phyloP scores from a whole-genome alignment of 2,888 invertebrate species.

The Argyresthia albistria region DNA sequence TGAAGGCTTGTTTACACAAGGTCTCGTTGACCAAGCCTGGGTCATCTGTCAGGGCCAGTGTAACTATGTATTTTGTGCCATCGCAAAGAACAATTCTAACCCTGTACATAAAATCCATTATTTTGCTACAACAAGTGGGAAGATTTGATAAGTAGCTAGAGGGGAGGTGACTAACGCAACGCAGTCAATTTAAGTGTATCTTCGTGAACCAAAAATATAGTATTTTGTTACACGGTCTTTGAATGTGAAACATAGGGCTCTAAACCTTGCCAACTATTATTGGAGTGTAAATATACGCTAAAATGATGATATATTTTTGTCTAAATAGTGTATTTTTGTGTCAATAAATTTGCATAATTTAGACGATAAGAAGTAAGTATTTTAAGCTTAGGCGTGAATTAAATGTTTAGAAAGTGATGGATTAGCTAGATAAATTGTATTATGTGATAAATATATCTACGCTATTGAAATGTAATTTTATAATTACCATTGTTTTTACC shows the following conservation, averaged over 20 bases:
- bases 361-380: slow-evolving; percentile 34
- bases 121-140: not conserved
- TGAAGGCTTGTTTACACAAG: too few species aligned
- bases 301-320: slow-evolving; percentile 43
- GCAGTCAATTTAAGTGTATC: slow-evolving; percentile 57
- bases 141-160: slow-evolving; percentile 12
- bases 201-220: slow-evolving; percentile 32
- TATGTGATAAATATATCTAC: slow-evolving; percentile 42
- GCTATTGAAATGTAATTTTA: not conserved
- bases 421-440: slow-evolving; percentile 32
- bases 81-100: slow-evolving; percentile 27
- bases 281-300: slow-evolving; percentile 28
- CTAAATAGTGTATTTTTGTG: slow-evolving; percentile 48
- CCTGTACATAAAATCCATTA: slow-evolving; percentile 33
- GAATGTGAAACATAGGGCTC: slow-evolving; percentile 14
- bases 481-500: not conserved
- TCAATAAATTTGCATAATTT: slow-evolving; percentile 58
- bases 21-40: too few species aligned
- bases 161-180: slow-evolving; percentile 35
- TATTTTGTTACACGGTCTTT: slow-evolving; percentile 10
- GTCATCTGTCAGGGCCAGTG: too few species aligned
- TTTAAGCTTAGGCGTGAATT: slow-evolving; percentile 17
- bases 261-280: slow-evolving; percentile 41
- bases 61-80: slow-evolving; percentile 36
- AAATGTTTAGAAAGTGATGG: slow-evolving; percentile 16